A percentile compares a stretch with the other conserved stretches of the same genome.
These are phyloP conservation scores for Aphelocoma californica DNA, from an alignment of 2,797 vertebrate genomes.

Conservation along the genomic window DNA sequence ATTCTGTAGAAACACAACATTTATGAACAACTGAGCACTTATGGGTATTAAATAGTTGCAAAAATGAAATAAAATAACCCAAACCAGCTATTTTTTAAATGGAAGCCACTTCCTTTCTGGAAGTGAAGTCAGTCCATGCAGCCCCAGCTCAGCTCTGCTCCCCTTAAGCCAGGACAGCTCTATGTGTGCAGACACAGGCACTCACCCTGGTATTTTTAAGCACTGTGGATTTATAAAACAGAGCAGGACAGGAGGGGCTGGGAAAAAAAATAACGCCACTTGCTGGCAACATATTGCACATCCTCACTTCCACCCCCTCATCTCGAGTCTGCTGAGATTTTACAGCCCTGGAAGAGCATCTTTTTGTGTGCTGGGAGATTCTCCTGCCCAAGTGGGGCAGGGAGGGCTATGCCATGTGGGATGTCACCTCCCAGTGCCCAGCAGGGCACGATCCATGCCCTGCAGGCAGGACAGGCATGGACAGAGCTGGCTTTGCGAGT, in stretches of 20 bases:
- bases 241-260: background rate
- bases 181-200: background rate
- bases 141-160: background rate
- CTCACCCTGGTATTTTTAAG: background rate
- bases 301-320: conserved; percentile 49
- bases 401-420: background rate
- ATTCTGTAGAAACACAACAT: background rate
- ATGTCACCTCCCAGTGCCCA: background rate
- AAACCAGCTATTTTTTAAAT: background rate
- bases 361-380: background rate
- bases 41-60: background rate
- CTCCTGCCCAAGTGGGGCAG: background rate
- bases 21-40: background rate
- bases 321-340: background rate
- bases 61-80: background rate
- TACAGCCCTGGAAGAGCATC: background rate
- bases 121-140: background rate
- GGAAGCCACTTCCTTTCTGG: background rate
- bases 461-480: rapidly evolving
- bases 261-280: background rate
- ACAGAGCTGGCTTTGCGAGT: background rate
- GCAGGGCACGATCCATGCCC: background rate
- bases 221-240: background rate
- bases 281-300: conserved; percentile 23
- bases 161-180: background rate